Evolutionary conservation across 2,113 vertebrate genomes (phyloP), one percentile per base, ranked within the genome.

Genomic region (Dicerorhinus sumatrensis): DNA sequence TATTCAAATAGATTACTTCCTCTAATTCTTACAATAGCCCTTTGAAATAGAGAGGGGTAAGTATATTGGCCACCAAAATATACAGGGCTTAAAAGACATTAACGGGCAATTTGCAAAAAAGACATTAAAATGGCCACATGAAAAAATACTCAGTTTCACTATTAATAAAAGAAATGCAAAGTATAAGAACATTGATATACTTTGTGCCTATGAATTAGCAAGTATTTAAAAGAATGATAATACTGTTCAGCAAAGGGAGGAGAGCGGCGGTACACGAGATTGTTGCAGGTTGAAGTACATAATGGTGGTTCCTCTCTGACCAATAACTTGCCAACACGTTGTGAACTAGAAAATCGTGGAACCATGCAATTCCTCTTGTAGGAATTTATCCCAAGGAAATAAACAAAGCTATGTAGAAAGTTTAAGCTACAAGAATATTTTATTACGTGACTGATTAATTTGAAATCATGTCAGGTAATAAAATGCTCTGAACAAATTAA

Each of bases 391-490:
- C 63, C 31, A 27, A 91, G 23, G 91, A 94, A 82, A 48, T 69
- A 76, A 95, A 48, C 36, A 89, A 92, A 97, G 46, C 54, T 39
- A 54, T 31, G 14, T 33, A 65, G 31, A 88, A 77, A 70, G 67
- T 83, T 80, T 76, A 33, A 91, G 42, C 69, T 63, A 69, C 36
- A 77, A 77, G 65, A n/a, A 81, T 76, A 54, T 85, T 81, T 73
- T 79, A 77, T 79, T 54, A 93, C 17, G 21, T 33, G 70, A 81
- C 81, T 65, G 54, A 84, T 63, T 70, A 93, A 70, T 60, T 25
- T 91, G 87, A 96, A 96, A 25, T 29, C 73, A 39, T 58, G 39
- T 70, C 42, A 77, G n/a, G 36, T n/a, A 96, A 94, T 72, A 36
- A 94, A 94, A 91, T 87, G 29, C 20, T 48, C 87, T 63, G 48